Percentiles rank a stretch among this genome's conserved stretches.
These are phyloP conservation scores for Champsocephalus gunnari DNA, from an alignment of 2,797 vertebrate genomes.

Conservation along the genomic window DNA sequence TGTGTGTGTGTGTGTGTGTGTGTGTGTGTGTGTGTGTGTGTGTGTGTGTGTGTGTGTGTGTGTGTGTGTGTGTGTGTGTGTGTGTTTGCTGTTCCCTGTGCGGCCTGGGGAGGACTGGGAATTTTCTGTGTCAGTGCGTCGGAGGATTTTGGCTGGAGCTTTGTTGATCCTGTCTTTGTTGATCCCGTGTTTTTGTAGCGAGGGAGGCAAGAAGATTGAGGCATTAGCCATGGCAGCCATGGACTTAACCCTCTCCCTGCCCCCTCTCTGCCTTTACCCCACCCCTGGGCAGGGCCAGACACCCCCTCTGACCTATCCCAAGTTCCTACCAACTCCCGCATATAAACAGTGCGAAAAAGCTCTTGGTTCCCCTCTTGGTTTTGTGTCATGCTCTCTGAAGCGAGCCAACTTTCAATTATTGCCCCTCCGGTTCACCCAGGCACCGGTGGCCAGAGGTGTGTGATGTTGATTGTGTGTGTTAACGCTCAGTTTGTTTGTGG, in stretches of 20 bases:
- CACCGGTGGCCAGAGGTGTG: conserved; percentile 74
- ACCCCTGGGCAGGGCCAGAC: conserved; percentile 57
- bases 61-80: conserved; percentile 54
- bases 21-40: conserved; percentile 56
- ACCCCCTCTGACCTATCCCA: conserved; percentile 68
- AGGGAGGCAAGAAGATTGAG: conserved; percentile 84
- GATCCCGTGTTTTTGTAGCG: conserved; percentile 88
- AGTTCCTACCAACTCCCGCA: conserved; percentile 61
- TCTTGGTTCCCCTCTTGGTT: conserved; percentile 75
- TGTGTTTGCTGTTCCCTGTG: conserved; percentile 88
- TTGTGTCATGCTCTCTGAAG: conserved; percentile 86
- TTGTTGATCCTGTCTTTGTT: conserved; percentile 91
- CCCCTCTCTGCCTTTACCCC: conserved; percentile 51
- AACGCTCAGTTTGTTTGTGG: conserved; percentile 82
- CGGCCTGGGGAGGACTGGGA: conserved; percentile 89
- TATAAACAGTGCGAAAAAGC: conserved; percentile 68
- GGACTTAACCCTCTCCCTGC: conserved; percentile 84
- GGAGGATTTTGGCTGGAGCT: conserved; percentile 93
- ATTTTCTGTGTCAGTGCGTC: conserved; percentile 96
- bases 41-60: conserved; percentile 63
- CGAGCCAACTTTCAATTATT: conserved; percentile 88
- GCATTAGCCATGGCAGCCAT: conserved; percentile 87
- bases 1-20: conserved; percentile 80
- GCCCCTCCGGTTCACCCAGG: conserved; percentile 78
- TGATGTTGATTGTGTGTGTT: conserved; percentile 70